These are phyloP conservation scores for Apis mellifera DNA, from an alignment of 1,140 invertebrate species.

Conservation along the genomic window Amel_HAv3.1 CM009931.2:23747501-23748000, in stretches of 20 bases:
- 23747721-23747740: constrained; percentile 2
- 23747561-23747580: too few relatives aligned
- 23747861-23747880: constrained; percentile 10
- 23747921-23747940: neutral
- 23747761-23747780: neutral
- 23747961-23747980: neutral
- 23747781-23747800: neutral
- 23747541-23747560: neutral
- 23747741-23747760: neutral
- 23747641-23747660: constrained; percentile 31
- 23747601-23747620: neutral
- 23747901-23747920: constrained; percentile 12
- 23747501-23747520: too few relatives aligned
- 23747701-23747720: neutral
- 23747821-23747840: neutral
- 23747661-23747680: constrained; percentile 30
- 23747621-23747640: constrained; percentile 15
- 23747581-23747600: neutral
- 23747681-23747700: constrained; percentile 31
- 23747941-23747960: constrained; percentile 39
- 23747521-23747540: too few relatives aligned
- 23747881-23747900: neutral
- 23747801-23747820: constrained; percentile 15
- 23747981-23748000: neutral
- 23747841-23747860: neutral